These are phyloP conservation scores for Pocillopora meandrina DNA, from an alignment of 92 coral and sea anemone species.

Conservation along the genomic window DNA sequence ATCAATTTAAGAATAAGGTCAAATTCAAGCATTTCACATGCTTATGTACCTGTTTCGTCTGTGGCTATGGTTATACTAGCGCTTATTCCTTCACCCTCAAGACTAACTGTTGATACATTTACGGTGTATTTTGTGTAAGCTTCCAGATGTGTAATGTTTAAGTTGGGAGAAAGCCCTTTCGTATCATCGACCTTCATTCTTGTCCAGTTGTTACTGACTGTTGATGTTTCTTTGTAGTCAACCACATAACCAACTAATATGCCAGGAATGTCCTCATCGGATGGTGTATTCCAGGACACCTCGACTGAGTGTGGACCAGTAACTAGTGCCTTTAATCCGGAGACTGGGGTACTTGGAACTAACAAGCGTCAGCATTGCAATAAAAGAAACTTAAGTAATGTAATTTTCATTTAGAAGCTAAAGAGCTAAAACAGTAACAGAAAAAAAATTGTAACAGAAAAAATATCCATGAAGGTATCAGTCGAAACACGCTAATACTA, in stretches of 20 bases:
- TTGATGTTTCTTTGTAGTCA: neutral
- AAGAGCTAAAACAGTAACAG: neutral
- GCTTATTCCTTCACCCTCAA: conserved; percentile 10
- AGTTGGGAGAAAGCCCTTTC: neutral
- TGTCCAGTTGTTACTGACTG: neutral
- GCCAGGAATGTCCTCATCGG: conserved; percentile 34
- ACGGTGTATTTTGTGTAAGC: conserved; percentile 1
- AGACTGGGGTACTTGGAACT: conserved; percentile 46
- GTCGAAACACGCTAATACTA: no score
- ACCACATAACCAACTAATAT: conserved; percentile 28
- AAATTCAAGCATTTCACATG: no score
- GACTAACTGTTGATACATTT: neutral
- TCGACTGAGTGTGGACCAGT: conserved; percentile 21
- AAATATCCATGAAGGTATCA: no score
- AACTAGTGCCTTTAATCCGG: conserved; percentile 17
- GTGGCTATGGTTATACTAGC: neutral
- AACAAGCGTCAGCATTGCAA: neutral
- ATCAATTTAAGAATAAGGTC: no score
- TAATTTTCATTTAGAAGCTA: neutral
- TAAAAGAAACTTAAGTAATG: no score
- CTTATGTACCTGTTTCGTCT: neutral
- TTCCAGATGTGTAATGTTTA: neutral
- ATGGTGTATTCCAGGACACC: conserved; percentile 28
- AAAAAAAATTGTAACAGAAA: neutral
- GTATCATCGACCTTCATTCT: neutral